phyloP scores from a whole-genome alignment of 2,113 vertebrate species.

The Petrocephalus zakoni region DNA sequence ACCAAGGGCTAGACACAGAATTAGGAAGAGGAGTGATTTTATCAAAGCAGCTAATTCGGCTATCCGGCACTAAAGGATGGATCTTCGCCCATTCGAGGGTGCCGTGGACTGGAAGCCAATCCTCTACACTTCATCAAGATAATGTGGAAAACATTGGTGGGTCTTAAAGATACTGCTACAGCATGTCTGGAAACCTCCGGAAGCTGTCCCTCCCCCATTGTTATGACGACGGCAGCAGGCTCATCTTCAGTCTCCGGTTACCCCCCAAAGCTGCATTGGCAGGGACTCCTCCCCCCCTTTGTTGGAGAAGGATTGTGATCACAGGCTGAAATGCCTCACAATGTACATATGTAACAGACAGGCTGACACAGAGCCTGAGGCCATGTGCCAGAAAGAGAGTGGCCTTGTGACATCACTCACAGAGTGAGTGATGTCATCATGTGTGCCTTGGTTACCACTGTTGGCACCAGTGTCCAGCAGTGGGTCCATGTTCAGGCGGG shows the following conservation, averaged over 20 bases:
- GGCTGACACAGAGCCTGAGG: neutral
- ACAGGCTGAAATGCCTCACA: neutral
- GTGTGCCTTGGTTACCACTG: neutral
- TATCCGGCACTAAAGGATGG: neutral
- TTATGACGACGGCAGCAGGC: neutral
- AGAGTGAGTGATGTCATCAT: neutral
- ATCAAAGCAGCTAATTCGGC: neutral
- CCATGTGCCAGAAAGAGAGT: neutral
- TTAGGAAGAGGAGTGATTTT: conserved; percentile 26
- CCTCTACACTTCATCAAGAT: neutral
- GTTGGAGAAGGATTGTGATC: neutral
- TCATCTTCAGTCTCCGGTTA: neutral
- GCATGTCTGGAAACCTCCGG: neutral
- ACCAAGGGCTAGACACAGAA: neutral
- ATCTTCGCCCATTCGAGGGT: neutral
- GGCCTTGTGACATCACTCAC: neutral
- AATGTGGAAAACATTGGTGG: neutral
- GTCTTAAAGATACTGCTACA: neutral
- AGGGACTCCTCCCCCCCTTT: neutral
- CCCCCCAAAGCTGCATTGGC: neutral
- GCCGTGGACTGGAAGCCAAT: neutral
- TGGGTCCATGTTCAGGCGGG: neutral
- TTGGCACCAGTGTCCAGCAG: neutral
- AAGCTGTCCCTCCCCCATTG: neutral
- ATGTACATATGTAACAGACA: neutral